Conservation (phyloP, 1,140 invertebrate species). For the Neuroterus valhalla region DNA sequence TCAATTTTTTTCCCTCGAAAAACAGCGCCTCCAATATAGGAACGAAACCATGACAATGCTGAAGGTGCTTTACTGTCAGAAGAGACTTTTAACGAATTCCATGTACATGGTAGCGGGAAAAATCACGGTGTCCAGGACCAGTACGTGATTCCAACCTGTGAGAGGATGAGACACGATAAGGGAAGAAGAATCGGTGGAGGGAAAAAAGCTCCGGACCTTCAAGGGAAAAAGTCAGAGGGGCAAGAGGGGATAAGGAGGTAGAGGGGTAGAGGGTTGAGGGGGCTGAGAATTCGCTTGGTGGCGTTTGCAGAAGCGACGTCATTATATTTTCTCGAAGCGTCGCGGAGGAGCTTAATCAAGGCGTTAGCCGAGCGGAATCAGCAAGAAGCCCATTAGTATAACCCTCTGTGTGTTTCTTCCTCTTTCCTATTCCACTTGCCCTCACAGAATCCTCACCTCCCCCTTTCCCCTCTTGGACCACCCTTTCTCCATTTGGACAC, state of each 20-base stretch:
- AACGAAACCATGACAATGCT: constrained; percentile 24
- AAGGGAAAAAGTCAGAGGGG: constrained; percentile 31
- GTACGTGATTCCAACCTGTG: constrained; percentile 58
- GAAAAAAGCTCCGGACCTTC: constrained; percentile 26
- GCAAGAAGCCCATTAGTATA: constrained; percentile 73
- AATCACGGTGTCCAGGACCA: constrained; percentile 57
- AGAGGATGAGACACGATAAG: constrained; percentile 46
- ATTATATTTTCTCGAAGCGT: constrained; percentile 75
- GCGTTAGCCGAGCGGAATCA: constrained; percentile 73
- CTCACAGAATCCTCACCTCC: background rate
- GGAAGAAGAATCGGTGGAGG: constrained; percentile 47
- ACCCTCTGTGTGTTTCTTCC: constrained; percentile 49
- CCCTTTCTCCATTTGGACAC: constrained; percentile 46
- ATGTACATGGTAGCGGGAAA: constrained; percentile 47
- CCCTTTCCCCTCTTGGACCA: constrained; percentile 42
- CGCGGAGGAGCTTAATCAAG: constrained; percentile 74
- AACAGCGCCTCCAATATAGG: background rate
- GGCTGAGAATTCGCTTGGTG: constrained; percentile 56
- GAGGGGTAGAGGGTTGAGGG: constrained; percentile 30
- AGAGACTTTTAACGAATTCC: constrained; percentile 43
- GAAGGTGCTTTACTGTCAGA: constrained; percentile 28
- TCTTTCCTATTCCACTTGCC: constrained; percentile 37
- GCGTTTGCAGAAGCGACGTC: constrained; percentile 71
- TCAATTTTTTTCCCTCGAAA: background rate
- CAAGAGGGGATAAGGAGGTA: constrained; percentile 27